Conservation (phyloP, 2,113 vertebrate species). For the Actenoides hombroni region DNA sequence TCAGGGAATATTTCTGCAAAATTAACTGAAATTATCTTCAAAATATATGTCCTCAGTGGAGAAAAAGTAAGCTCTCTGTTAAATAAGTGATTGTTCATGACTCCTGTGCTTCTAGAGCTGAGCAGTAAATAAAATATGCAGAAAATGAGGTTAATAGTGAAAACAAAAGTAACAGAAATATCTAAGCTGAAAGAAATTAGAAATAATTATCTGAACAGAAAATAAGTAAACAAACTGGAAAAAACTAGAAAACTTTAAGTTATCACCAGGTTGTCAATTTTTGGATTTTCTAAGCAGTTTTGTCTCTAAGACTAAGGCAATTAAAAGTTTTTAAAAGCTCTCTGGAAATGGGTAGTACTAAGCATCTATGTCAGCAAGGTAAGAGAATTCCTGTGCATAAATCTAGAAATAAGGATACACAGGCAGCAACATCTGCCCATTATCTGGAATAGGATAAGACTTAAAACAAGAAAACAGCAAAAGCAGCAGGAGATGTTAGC, state of each 20-base stretch:
- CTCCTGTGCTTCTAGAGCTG: neutral
- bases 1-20: neutral
- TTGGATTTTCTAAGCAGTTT: neutral
- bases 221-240: neutral
- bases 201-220: neutral
- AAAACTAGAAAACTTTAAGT: neutral
- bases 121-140: neutral
- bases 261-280: neutral
- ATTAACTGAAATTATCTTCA: neutral
- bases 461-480: neutral
- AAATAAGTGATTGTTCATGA: neutral
- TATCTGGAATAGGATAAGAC: neutral
- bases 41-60: neutral
- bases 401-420: slow-evolving; percentile 52
- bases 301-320: neutral
- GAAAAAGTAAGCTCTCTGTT: neutral
- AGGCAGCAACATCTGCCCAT: slow-evolving; percentile 53
- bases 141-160: neutral
- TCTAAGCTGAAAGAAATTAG: neutral
- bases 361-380: neutral
- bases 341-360: neutral
- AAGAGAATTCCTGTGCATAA: slow-evolving; percentile 31
- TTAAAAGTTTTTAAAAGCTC: slow-evolving; percentile 25
- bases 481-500: slow-evolving; percentile 43
- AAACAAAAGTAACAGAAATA: neutral